Evolutionary conservation across 1,140 invertebrate genomes (phyloP), one percentile per base, ranked within the genome.

Genomic region (Hypsibius dujardini): DNA sequence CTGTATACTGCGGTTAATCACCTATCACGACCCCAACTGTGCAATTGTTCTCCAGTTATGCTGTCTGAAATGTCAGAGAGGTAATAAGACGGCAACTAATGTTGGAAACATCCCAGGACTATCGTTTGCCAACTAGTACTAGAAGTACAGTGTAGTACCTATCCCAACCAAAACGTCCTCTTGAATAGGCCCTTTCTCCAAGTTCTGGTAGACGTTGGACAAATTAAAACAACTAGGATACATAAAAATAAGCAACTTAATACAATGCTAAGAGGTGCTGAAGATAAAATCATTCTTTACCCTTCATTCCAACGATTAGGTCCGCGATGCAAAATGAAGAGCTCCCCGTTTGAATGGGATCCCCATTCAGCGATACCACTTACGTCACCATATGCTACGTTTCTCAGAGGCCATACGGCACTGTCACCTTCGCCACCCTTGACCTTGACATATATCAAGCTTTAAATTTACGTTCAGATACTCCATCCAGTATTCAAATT

Each of bases 281-380:
- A 40, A 15, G 70, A 60, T 62, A 46, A 71, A 46, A 14, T 42
- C 28, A 46, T 50, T 7, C 76, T 76, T 76, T 76, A 83, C 82
- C 71, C 73, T 62, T 72, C 73, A 74, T 80, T 77, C 92, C 92
- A 96, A 1, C 85, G 77, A 74, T 87, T 82, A 71, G 84, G 78
- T 1, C 84, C 88, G 75, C 92, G 83, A 79, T 95, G 91, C 76
- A 96, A 93, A 40, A 95, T 83, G 47, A 87, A 84, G 40, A 94
- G 79, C 74, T 87, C 85, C 14, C 88, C 89, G 70, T 81, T 74
- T 1, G 80, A 81, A 78, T 91, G 88, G 28, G 90, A 28, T 28
- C 28, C 28, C 28, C 28, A 28, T 28, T 28, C 80, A 40, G 87
- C 85, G 0, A 95, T 85, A 47, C 88, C 90, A 2, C 87, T 86